Evolutionary conservation across 2,113 vertebrate genomes (phyloP), one percentile per base, ranked within the genome.

Genomic region (Atractosteus spatula): DNA sequence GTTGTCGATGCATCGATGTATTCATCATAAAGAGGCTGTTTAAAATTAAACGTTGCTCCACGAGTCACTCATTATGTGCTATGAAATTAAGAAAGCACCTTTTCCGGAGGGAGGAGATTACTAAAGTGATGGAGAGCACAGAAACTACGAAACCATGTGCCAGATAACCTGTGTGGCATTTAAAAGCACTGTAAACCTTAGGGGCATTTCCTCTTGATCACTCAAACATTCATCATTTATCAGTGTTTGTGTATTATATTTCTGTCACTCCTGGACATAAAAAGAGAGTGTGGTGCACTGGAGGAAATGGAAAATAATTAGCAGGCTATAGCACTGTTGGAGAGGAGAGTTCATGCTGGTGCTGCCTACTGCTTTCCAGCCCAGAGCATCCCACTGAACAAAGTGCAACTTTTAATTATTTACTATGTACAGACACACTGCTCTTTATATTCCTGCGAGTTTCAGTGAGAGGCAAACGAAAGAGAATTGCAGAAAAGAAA

Each of bases 221-320:
- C 51, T 68, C 44, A 68, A 68, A 68, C 16, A 54, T 68, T 68
- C 16, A 68, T 68, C 10, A 68, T 68, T 16, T 68, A 47, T 68
- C 66, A 68, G 4, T n/a, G 47, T 3, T 68, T 68, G 51, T 29
- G 29, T 55, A 68, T 68, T 68, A 68, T 47, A 13, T 51, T 51
- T 68, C 66, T 13, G 6, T 14, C 12, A 68, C 44, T 6, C 45
- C 17, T 68, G 44, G 44, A 65, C 62, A 65, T 29, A 65, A 41
- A 65, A n/a, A 65, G 62, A 65, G 5, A 41, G 41, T 29, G 2
- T 43, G 29, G 12, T 65, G 62, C 41, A 65, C 62, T 65, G 62
- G 10, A 65, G 41, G 62, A 16, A 65, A 65, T 29, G 8, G n/a
- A 4, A 65, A 65, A 65, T 65, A 65, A 65, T 3, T 65, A 3